Conservation (phyloP, 2,888 invertebrate genomes). For the Cephus rjabovi region DNA sequence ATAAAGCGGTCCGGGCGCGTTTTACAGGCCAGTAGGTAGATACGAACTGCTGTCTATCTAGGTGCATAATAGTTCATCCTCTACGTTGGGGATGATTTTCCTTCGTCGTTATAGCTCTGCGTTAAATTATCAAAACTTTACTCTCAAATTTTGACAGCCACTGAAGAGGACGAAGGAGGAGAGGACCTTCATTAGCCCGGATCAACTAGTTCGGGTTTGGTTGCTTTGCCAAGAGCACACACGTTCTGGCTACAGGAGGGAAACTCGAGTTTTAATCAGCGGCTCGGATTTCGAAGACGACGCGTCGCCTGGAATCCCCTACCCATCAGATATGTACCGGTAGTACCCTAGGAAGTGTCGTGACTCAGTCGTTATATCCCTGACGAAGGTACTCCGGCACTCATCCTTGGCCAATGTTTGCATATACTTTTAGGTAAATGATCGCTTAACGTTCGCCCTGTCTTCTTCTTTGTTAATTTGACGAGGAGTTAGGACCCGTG, state of each 20-base stretch:
- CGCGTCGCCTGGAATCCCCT: neutral
- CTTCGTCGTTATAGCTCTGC: neutral
- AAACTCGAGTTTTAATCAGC: neutral
- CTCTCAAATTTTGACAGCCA: neutral
- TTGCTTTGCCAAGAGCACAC: neutral
- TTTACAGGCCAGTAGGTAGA: neutral
- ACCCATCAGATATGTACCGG: neutral
- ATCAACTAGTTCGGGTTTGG: neutral
- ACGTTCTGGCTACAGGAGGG: neutral
- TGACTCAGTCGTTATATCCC: neutral
- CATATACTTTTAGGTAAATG: slow-evolving; percentile 33
- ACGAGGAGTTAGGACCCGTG: slow-evolving; percentile 36
- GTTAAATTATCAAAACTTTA: neutral
- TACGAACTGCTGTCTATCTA: neutral
- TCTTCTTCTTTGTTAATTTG: slow-evolving; percentile 31
- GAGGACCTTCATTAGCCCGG: neutral
- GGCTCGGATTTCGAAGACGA: neutral
- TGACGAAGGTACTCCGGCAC: neutral
- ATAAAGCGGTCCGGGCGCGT: neutral
- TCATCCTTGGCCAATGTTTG: slow-evolving; percentile 27
- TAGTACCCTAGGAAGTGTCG: neutral
- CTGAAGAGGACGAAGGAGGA: neutral
- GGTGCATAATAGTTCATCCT: neutral
- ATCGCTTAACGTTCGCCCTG: slow-evolving; percentile 28
- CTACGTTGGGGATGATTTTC: neutral